Evolutionary conservation across 2,113 vertebrate genomes (phyloP).

Genomic region (Bos javanicus): DNA sequence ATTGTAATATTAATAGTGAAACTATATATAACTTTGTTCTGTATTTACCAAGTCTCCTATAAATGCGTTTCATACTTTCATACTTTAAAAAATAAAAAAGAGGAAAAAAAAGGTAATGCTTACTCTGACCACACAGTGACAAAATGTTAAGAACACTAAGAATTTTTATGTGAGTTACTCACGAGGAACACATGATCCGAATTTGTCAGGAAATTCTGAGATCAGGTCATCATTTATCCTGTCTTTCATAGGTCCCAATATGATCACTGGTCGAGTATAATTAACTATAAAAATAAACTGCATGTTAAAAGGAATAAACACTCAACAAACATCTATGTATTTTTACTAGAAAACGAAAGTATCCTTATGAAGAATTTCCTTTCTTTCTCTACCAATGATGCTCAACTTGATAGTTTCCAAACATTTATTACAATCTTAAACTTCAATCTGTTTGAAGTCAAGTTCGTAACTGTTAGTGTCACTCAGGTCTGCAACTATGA

Average conservation of each 20-base stretch:
- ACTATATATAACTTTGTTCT: background rate
- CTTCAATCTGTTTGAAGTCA: background rate
- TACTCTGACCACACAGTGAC: background rate
- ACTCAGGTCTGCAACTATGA: background rate
- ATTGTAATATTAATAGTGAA: background rate
- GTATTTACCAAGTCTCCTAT: background rate
- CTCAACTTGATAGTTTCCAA: slow-evolving; percentile 9
- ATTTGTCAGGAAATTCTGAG: slow-evolving; percentile 98
- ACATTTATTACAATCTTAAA: background rate
- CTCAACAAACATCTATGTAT: slow-evolving; percentile 21
- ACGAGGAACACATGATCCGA: slow-evolving; percentile 99
- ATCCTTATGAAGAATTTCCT: background rate
- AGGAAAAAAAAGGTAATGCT: background rate
- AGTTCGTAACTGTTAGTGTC: background rate
- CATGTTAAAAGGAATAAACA: slow-evolving; percentile 43
- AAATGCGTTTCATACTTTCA: background rate
- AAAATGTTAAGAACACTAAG: background rate
- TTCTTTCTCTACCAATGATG: background rate
- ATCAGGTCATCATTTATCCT: slow-evolving; percentile 98
- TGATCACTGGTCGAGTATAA: slow-evolving; percentile 96
- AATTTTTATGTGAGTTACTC: slow-evolving; percentile 77
- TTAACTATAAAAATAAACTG: slow-evolving; percentile 83
- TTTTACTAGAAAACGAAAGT: slow-evolving; percentile 19
- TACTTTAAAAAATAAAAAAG: background rate
- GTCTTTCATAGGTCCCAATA: slow-evolving; percentile 99